Conservation (phyloP, 2,888 invertebrate genomes). For the Leistus spinibarbis region DNA sequence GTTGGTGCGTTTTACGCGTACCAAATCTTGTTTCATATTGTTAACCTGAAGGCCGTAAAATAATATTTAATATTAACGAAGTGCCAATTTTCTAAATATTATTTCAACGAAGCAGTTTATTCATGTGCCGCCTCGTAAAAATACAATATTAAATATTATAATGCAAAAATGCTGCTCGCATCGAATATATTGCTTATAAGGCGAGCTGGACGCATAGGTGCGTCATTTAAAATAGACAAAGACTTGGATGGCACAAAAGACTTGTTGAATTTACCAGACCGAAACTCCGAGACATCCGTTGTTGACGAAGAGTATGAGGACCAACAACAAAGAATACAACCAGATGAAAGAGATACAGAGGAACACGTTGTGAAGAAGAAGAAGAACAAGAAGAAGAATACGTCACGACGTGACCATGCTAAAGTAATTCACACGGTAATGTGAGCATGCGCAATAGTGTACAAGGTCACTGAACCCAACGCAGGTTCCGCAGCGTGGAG, state of each 20-base stretch:
- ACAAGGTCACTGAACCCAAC: slow-evolving; percentile 23
- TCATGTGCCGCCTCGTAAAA: too few species aligned
- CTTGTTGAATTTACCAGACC: background rate
- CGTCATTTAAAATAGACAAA: too few species aligned
- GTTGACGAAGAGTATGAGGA: background rate
- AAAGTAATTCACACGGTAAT: slow-evolving; percentile 33
- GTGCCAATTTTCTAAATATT: too few species aligned
- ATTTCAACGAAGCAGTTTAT: too few species aligned
- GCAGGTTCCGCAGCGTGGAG: slow-evolving; percentile 14
- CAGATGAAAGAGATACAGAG: background rate
- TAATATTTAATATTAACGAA: too few species aligned
- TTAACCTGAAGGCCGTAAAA: too few species aligned
- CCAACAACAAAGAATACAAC: background rate
- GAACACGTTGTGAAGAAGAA: background rate
- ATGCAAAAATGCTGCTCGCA: too few species aligned
- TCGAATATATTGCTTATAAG: too few species aligned
- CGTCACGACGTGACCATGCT: slow-evolving; percentile 23
- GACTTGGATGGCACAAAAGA: background rate
- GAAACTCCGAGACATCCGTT: background rate
- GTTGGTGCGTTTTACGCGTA: too few species aligned
- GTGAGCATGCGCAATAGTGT: background rate
- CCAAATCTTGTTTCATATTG: too few species aligned
- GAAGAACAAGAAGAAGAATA: background rate
- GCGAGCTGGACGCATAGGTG: too few species aligned
- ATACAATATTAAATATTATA: too few species aligned